Evolutionary conservation across 2,113 vertebrate genomes (phyloP), one percentile per base, ranked within the genome.

Genomic region (Cavia porcellus): DNA sequence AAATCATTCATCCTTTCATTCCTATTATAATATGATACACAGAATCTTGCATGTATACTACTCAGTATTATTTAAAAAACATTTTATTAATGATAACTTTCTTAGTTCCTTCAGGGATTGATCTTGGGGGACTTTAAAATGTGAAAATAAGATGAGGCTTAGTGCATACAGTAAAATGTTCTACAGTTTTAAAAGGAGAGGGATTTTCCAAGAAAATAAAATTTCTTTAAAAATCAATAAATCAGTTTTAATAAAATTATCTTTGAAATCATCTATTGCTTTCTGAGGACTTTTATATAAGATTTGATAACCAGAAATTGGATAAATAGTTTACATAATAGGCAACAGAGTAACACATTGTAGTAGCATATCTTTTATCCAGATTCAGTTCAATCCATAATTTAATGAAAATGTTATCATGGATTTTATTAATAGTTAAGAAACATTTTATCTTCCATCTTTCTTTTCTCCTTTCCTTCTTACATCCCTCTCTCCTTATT

Each of bases 91-190:
- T 45, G 35, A 7, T 38, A 79, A 22, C 28, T 42, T 95, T 38
- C 38, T 93, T 77, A 28, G 1, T 25, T 14, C 25, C 11, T 50
- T 50, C 4, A 47, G 14, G 15, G 13, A 47, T 12, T 79, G 7
- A 66, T 20, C 15, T 74, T 66, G 28, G 32, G 12, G 1, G 38
- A 66, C 24, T 96, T 4, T 74, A 35, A 80, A 52, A 82, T 82
- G 7, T 89, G 47, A 93, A 93, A 86, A 66, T 32, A 89, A 47
- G 32, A 92, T 20, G 20, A 84, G 55, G 72, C n/a, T n/a, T 83
- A 62, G 52, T 8, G 55, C 5, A 68, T 62, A 20, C 5, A 17
- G 50, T 86, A 81, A 90, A 42, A 84, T 84, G 52, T 80, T 74
- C 12, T 74, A 25, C 17, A 82, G 25, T 50, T 77, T 59, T 82